Percentiles rank a stretch among this genome's conserved stretches.
Evolutionary conservation across 2,888 invertebrate species (phyloP).

Genomic region (Leptogaster cylindrica): DNA sequence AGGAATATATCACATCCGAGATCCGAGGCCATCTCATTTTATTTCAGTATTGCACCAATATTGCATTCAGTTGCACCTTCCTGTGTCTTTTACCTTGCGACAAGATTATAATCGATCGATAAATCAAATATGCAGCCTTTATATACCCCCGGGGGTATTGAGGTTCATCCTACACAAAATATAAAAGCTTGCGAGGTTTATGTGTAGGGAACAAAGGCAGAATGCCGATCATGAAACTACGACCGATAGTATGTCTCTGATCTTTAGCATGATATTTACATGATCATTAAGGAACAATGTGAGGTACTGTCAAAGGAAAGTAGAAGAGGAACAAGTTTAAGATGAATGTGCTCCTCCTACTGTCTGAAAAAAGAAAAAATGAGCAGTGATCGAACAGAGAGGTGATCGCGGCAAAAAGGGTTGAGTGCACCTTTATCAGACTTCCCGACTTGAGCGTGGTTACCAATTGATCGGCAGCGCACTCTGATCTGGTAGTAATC

Average conservation of each 20-base stretch:
- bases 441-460: constrained; percentile 21
- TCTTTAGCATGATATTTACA: constrained; percentile 40
- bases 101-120: constrained; percentile 31
- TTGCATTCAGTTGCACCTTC: constrained; percentile 17
- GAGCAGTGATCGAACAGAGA: no score
- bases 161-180: constrained; percentile 38
- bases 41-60: constrained; percentile 6
- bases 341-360: constrained; percentile 26
- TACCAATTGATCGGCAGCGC: constrained; percentile 11
- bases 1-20: no score
- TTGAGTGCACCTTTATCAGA: neutral
- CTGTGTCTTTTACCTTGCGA: constrained; percentile 10
- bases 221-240: constrained; percentile 15
- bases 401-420: neutral
- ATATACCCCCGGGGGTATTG: constrained; percentile 38
- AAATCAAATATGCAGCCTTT: constrained; percentile 37
- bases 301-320: constrained; percentile 2
- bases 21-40: constrained; percentile 10
- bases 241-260: constrained; percentile 34
- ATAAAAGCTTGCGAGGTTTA: constrained; percentile 2
- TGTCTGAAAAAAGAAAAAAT: no score
- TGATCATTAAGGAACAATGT: constrained; percentile 40
- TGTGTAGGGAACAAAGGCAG: constrained; percentile 11
- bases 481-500: constrained; percentile 26
- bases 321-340: neutral